Base-by-base conservation (phyloP, 2,113 vertebrate genomes). In the Kryptolebias marmoratus region DNA sequence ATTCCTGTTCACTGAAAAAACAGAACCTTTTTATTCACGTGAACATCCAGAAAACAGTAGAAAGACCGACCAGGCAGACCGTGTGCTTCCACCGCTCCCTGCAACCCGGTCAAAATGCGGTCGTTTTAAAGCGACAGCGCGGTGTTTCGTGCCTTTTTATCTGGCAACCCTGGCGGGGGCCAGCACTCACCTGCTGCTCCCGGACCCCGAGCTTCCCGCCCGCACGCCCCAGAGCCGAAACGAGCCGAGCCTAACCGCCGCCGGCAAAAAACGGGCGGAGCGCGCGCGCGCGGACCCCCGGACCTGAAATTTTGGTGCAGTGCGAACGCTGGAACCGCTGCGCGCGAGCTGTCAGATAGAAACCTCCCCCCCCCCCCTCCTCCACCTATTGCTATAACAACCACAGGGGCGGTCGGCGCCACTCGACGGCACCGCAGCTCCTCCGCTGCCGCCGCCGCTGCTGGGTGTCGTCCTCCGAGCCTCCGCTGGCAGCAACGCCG, bases 281-380 rank as follows among this genome's bases (percentile, higher is more conserved):
- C n/a, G n/a, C n/a, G n/a, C n/a, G 32, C 6, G 39, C 39, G 49
- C 52, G 52, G 52, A 30, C n/a, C n/a, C n/a, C 1, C 62, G 56
- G 63, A 10, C 79, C 76, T 47, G 50, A 73, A 42, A 60, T 28
- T 95, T 96, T 97, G 96, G 93, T 95, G 96, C 96, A 96, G 93
- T 97, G 96, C 95, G 95, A 96, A 95, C 94, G 91, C 92, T 92
- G 83, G 64, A 78, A 84, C 73, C 76, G 75, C 71, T 84, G 71
- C 88, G 77, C 69, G 77, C 65, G n/a, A n/a, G 77, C 72, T 71
- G 82, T 75, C 75, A 77, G 81, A 83, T 52, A 68, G 68, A 75
- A 6, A 77, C 74, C 54, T 84, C 75, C 45, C 84, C 80, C 72
- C 85, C 66, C 68, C 62, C 84, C 39, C 9, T 9, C 80, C 71